A percentile compares a stretch with the other conserved stretches of the same genome.
These are phyloP conservation scores for Mirounga angustirostris DNA, from an alignment of 2,113 vertebrate genomes.

Conservation along the genomic window DNA sequence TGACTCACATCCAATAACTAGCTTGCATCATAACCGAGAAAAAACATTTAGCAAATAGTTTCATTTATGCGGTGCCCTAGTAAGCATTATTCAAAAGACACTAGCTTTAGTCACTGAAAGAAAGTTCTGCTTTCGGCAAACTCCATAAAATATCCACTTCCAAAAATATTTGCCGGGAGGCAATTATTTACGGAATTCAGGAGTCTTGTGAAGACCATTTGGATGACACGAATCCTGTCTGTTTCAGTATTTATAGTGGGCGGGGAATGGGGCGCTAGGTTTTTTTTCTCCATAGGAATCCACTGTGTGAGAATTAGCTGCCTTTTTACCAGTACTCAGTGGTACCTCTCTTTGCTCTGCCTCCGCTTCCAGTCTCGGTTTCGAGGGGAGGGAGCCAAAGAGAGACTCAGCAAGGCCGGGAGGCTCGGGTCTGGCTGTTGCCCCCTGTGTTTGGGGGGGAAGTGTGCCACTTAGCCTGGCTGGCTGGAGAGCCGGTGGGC, in stretches of 20 bases:
- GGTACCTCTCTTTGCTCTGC: neutral
- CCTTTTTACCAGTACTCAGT: neutral
- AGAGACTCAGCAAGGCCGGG: neutral
- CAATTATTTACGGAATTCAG: neutral
- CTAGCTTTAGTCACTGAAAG: neutral
- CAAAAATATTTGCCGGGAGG: neutral
- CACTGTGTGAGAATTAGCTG: neutral
- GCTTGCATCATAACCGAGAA: neutral
- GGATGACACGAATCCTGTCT: neutral
- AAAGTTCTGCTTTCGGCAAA: neutral
- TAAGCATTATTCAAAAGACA: neutral
- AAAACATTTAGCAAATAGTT: neutral
- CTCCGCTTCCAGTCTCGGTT: neutral
- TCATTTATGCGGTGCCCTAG: neutral
- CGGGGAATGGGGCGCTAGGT: rapidly evolving
- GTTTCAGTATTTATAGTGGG: neutral
- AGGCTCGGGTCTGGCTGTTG: neutral
- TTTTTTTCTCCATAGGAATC: neutral
- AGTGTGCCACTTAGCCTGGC: neutral
- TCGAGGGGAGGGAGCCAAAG: neutral
- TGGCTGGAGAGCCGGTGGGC: neutral
- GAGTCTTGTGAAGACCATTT: neutral
- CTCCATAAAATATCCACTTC: neutral
- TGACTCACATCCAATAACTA: neutral
- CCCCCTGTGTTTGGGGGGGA: rapidly evolving